Conservation (phyloP, 2,797 vertebrate genomes). For the Bradypus variegatus region DNA sequence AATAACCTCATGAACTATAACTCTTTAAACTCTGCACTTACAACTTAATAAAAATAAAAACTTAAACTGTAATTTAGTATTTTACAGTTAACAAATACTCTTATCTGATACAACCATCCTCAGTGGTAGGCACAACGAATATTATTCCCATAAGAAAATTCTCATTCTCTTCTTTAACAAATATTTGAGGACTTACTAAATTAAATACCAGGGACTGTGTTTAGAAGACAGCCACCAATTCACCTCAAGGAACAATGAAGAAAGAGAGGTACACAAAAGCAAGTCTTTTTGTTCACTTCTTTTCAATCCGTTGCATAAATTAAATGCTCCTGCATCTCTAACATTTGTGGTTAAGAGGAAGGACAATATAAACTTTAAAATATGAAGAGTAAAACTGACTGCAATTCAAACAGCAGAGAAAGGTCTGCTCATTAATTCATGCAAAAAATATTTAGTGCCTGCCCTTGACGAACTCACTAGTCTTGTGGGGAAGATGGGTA, state of each 20-base stretch:
- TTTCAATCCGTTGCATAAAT: not conserved
- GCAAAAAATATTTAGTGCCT: constrained; percentile 26
- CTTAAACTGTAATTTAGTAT: not conserved
- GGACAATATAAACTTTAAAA: constrained; percentile 30
- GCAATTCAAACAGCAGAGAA: not conserved
- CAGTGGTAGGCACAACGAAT: not conserved
- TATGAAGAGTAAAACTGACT: not conserved
- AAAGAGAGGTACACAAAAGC: not conserved
- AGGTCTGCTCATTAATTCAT: constrained; percentile 14
- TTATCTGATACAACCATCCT: constrained; percentile 19
- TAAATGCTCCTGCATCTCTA: constrained; percentile 15
- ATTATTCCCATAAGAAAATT: not conserved
- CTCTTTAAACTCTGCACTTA: not conserved
- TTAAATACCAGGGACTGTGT: not conserved
- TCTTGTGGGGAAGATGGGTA: constrained; percentile 38
- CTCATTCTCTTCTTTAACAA: constrained; percentile 14
- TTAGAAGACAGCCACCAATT: constrained; percentile 7
- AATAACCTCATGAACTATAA: not conserved
- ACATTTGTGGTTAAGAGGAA: not conserved
- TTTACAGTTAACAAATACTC: not conserved
- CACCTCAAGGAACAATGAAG: constrained; percentile 18
- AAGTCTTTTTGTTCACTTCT: constrained; percentile 16
- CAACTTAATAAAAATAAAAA: constrained; percentile 2
- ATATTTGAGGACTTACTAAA: not conserved
- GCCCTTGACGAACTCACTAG: not conserved